These are phyloP conservation scores for Oscheius sp. DNA, from an alignment of 2,888 invertebrate species.

Conservation along the genomic window DNA sequence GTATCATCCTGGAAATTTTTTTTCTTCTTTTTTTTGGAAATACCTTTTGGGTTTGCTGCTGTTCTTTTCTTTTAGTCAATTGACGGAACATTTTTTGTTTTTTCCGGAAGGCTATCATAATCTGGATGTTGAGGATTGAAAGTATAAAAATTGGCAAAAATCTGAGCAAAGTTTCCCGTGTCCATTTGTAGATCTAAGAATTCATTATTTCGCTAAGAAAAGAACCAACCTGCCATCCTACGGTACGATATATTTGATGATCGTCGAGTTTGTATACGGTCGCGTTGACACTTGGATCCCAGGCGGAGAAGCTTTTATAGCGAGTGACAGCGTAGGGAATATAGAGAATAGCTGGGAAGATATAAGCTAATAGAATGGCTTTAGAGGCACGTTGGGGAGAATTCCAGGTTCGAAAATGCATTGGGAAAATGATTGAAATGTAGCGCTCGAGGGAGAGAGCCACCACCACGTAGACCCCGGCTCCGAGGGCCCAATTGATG, in stretches of 20 bases:
- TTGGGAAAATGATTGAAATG: slow-evolving; percentile 69
- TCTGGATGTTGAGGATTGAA: slow-evolving; percentile 66
- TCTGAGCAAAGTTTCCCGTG: slow-evolving; percentile 64
- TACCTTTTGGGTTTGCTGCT: slow-evolving; percentile 46
- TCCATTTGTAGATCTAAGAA: slow-evolving; percentile 68
- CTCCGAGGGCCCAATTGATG: slow-evolving; percentile 70
- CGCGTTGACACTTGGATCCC: slow-evolving; percentile 42
- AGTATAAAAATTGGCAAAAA: slow-evolving; percentile 69
- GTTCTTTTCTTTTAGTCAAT: slow-evolving; percentile 63
- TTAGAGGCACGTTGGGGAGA: slow-evolving; percentile 58
- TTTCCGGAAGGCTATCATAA: slow-evolving; percentile 68
- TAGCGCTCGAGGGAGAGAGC: slow-evolving; percentile 68
- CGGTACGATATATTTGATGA: slow-evolving; percentile 62
- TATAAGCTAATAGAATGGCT: slow-evolving; percentile 64
- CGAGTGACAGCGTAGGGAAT: slow-evolving; percentile 67
- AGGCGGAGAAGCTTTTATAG: slow-evolving; percentile 45
- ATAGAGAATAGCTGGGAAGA: slow-evolving; percentile 64
- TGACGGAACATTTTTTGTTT: slow-evolving; percentile 69
- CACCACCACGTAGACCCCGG: slow-evolving; percentile 68
- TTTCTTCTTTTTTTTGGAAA: neutral
- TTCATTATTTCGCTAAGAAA: neutral
- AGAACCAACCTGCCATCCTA: slow-evolving; percentile 60
- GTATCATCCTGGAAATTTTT: slow-evolving; percentile 59
- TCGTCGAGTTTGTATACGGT: slow-evolving; percentile 54
- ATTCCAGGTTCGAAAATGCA: slow-evolving; percentile 70